Conservation (phyloP, 2,888 invertebrate genomes). For the Entomobrya multifasciata region DNA sequence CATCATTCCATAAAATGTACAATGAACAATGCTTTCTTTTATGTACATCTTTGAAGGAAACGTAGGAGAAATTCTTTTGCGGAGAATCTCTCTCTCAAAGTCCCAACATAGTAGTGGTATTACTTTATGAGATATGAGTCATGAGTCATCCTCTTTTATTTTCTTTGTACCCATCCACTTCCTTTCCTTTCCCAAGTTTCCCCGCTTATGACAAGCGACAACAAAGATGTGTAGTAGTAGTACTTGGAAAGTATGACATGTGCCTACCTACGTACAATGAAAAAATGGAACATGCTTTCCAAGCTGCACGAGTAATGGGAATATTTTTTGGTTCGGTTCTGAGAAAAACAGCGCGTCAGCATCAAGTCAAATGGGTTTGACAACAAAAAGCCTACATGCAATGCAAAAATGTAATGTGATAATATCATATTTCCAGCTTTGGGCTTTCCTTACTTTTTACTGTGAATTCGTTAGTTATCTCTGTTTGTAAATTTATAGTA, state of each 20-base stretch:
- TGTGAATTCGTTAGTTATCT: too few species aligned
- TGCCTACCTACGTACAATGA: too few species aligned
- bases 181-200: slow-evolving; percentile 9
- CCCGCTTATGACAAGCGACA: slow-evolving; percentile 1
- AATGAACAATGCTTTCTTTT: too few species aligned
- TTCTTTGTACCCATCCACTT: slow-evolving; percentile 14
- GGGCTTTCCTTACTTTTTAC: too few species aligned
- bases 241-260: too few species aligned
- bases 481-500: too few species aligned
- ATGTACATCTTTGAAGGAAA: neutral
- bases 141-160: slow-evolving; percentile 32
- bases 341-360: neutral
- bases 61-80: neutral
- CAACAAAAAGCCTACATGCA: neutral
- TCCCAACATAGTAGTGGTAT: too few species aligned
- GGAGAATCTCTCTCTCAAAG: neutral
- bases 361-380: neutral
- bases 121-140: neutral
- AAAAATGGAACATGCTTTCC: slow-evolving; percentile 7
- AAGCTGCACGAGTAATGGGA: slow-evolving; percentile 8
- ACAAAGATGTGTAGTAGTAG: too few species aligned
- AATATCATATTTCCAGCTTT: too few species aligned
- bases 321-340: too few species aligned
- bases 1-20: neutral
- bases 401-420: too few species aligned